Evolutionary conservation across 2,797 vertebrate genomes (phyloP).

Genomic region (Lophius americanus): DNA sequence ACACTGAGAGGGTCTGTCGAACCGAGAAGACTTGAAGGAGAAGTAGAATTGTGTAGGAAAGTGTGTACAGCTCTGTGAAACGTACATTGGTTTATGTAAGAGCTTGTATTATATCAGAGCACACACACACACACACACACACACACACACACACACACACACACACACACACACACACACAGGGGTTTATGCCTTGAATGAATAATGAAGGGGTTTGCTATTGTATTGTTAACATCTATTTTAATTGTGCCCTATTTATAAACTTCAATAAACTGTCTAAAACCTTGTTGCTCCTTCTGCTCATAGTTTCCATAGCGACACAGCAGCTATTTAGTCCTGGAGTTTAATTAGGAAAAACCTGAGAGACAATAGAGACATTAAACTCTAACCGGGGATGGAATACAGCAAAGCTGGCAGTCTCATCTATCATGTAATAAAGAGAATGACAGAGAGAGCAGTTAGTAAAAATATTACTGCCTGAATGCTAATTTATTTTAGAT

Average conservation of each 20-base stretch:
- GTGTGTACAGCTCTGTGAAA: too few species aligned
- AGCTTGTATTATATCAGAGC: too few species aligned
- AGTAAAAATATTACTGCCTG: not conserved
- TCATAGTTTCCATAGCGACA: conserved; percentile 76
- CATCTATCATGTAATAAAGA: not conserved
- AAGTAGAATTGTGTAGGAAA: too few species aligned
- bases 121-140: too few species aligned
- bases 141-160: too few species aligned
- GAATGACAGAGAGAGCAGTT: not conserved
- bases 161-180: too few species aligned
- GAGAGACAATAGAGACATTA: conserved; percentile 28
- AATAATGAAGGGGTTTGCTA: conserved; percentile 33
- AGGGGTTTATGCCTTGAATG: too few species aligned
- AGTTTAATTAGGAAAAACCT: conserved; percentile 34
- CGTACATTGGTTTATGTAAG: too few species aligned
- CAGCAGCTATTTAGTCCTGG: conserved; percentile 40
- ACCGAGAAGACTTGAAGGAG: too few species aligned
- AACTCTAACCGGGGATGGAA: conserved; percentile 7
- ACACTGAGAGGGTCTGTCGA: too few species aligned
- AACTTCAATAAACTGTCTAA: conserved; percentile 64
- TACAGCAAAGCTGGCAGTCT: conserved; percentile 9
- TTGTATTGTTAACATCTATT: conserved; percentile 43
- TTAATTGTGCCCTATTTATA: conserved; percentile 70
- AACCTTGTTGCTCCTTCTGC: conserved; percentile 54
- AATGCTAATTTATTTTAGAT: not conserved